Evolutionary conservation across 2,888 invertebrate species (phyloP).

Genomic region (Drosophila gaucha): DNA sequence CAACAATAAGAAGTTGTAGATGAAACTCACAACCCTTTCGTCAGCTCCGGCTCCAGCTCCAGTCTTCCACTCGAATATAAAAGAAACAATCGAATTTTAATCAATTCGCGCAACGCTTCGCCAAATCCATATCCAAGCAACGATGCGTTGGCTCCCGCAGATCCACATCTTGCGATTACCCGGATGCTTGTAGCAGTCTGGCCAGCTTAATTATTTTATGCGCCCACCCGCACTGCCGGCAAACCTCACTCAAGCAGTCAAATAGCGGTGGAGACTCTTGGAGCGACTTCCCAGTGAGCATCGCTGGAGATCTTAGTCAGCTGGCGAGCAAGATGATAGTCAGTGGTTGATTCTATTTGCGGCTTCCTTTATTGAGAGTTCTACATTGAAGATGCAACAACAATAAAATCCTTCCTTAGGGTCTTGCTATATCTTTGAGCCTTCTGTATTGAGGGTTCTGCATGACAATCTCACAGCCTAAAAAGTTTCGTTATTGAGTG

Average conservation of each 20-base stretch:
- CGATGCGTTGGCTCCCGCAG: slow-evolving; percentile 47
- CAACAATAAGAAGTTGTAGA: slow-evolving; percentile 24
- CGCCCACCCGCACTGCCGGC: slow-evolving; percentile 77
- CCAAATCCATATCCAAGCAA: slow-evolving; percentile 64
- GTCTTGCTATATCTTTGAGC: no score
- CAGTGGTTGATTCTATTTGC: no score
- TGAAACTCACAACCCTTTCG: slow-evolving; percentile 59
- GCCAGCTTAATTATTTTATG: slow-evolving; percentile 74
- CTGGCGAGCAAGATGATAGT: no score
- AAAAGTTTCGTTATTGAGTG: no score
- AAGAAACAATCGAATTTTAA: slow-evolving; percentile 84
- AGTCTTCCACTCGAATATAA: slow-evolving; percentile 54
- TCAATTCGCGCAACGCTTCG: slow-evolving; percentile 80
- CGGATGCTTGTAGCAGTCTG: slow-evolving; percentile 35
- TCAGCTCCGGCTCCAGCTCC: slow-evolving; percentile 13
- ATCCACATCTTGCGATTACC: slow-evolving; percentile 3
- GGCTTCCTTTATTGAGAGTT: no score
- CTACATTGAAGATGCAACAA: no score
- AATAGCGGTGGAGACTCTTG: slow-evolving; percentile 22
- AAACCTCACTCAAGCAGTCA: slow-evolving; percentile 13
- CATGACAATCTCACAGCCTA: no score
- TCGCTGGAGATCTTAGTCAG: neutral
- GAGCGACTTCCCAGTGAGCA: neutral
- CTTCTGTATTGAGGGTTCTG: no score
- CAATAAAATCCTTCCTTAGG: no score